Percentiles rank a stretch among this genome's conserved stretches.
Evolutionary conservation across 2,797 vertebrate genomes (phyloP).

Genomic region (Lycodopsis pacificus): DNA sequence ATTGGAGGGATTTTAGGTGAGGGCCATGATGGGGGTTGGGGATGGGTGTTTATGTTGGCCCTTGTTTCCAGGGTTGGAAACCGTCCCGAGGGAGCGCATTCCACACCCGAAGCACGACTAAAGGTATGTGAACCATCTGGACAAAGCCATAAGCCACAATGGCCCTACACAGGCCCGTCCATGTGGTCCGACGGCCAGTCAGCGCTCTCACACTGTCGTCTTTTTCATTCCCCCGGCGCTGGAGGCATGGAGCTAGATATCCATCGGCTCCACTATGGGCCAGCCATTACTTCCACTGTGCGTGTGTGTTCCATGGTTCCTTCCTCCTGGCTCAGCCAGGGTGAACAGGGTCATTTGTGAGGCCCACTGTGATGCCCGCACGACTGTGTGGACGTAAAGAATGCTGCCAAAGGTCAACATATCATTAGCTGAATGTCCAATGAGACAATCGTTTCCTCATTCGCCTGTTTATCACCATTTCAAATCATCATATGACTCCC

Average conservation of each 20-base stretch:
- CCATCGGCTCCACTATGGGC: slow-evolving; percentile 70
- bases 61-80: slow-evolving; percentile 87
- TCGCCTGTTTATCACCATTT: slow-evolving; percentile 62
- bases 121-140: slow-evolving; percentile 91
- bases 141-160: slow-evolving; percentile 85
- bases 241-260: slow-evolving; percentile 71
- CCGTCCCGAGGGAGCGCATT: slow-evolving; percentile 87
- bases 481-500: slow-evolving; percentile 72
- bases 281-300: slow-evolving; percentile 47
- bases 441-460: slow-evolving; percentile 68
- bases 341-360: slow-evolving; percentile 62
- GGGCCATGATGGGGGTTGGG: slow-evolving; percentile 63
- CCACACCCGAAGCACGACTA: slow-evolving; percentile 84
- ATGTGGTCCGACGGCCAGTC: slow-evolving; percentile 49
- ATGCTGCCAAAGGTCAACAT: slow-evolving; percentile 65
- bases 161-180: slow-evolving; percentile 78
- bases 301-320: slow-evolving; percentile 28
- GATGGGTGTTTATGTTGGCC: slow-evolving; percentile 88
- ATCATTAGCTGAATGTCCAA: slow-evolving; percentile 65
- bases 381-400: slow-evolving; percentile 67
- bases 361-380: slow-evolving; percentile 51
- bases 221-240: slow-evolving; percentile 64
- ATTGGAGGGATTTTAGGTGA: slow-evolving; percentile 72
- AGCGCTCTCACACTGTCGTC: slow-evolving; percentile 54
- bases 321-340: slow-evolving; percentile 47